A percentile compares a stretch with the other conserved stretches of the same genome.
phyloP scores from a whole-genome alignment of 2,888 invertebrate genomes.

The Ethmia dodecea region DNA sequence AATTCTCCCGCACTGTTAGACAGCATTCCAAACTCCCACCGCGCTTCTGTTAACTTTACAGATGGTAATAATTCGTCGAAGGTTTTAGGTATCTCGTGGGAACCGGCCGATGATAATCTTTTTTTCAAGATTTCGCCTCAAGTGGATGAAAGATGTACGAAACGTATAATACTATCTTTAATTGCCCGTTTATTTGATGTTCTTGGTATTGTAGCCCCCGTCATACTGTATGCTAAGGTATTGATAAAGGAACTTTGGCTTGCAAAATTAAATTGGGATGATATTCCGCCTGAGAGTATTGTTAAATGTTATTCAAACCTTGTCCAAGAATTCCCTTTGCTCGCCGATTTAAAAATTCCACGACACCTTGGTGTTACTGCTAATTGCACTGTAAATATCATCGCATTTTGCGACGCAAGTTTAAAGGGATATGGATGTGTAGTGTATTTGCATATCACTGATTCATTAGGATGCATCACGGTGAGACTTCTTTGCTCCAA shows the following conservation, averaged over 20 bases:
- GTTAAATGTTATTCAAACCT: not conserved
- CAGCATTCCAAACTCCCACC: conserved; percentile 10
- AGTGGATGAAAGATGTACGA: conserved; percentile 2
- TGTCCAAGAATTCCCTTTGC: conserved; percentile 1
- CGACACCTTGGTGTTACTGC: conserved; percentile 10
- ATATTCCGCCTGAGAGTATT: conserved; percentile 6
- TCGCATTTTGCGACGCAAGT: conserved; percentile 16
- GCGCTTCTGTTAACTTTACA: conserved; percentile 5
- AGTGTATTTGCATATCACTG: not conserved
- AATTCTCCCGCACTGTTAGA: conserved; percentile 11
- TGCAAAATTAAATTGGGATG: conserved; percentile 13
- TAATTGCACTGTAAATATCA: not conserved
- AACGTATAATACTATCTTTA: conserved; percentile 14
- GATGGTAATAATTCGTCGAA: conserved; percentile 6
- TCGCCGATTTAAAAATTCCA: conserved; percentile 6
- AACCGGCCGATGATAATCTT: conserved; percentile 10
- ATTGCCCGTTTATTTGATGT: conserved; percentile 16
- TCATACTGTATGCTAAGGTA: conserved; percentile 15
- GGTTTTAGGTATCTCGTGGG: conserved; percentile 14
- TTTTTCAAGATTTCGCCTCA: not conserved
- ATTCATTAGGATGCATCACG: not conserved
- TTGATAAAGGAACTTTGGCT: conserved; percentile 8
- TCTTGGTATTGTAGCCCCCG: conserved; percentile 14
- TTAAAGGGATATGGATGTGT: not conserved
- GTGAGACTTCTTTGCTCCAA: conserved; percentile 11